phyloP scores from a whole-genome alignment of 2,797 vertebrate genomes.

The Lerista edwardsae region DNA sequence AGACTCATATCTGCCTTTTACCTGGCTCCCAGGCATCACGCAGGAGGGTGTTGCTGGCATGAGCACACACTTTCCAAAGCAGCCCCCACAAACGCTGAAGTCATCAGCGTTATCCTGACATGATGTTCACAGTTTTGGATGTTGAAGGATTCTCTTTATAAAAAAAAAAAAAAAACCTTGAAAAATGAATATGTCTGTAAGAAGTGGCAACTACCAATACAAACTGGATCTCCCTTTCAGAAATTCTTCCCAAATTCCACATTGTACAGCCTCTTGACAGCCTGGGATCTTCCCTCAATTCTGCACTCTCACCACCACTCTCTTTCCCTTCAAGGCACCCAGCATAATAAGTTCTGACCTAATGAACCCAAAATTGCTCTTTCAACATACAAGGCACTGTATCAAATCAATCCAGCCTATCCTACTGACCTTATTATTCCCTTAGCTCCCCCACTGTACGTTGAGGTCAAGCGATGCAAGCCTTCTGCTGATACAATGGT shows the following conservation, averaged over 20 bases:
- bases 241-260: neutral
- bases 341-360: constrained; percentile 23
- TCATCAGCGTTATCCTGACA: neutral
- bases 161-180: neutral
- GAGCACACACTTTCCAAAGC: too few relatives aligned
- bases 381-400: constrained; percentile 16
- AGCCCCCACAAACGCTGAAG: too few relatives aligned
- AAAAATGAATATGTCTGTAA: neutral
- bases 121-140: neutral
- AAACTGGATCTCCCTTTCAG: neutral
- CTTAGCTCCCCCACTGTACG: constrained; percentile 17
- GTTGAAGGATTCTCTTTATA: neutral
- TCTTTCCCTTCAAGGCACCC: constrained; percentile 8
- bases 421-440: constrained; percentile 31
- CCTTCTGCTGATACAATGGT: neutral
- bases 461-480: constrained; percentile 24
- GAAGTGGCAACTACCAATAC: neutral
- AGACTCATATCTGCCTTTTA: too few relatives aligned
- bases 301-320: neutral
- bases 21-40: too few relatives aligned
- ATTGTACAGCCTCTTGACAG: neutral
- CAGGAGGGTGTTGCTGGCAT: too few relatives aligned
- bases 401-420: constrained; percentile 29
- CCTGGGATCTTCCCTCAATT: neutral
- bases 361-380: constrained; percentile 31